phyloP scores from a whole-genome alignment of 2,888 invertebrate genomes.

The Punctoribates punctum region DNA sequence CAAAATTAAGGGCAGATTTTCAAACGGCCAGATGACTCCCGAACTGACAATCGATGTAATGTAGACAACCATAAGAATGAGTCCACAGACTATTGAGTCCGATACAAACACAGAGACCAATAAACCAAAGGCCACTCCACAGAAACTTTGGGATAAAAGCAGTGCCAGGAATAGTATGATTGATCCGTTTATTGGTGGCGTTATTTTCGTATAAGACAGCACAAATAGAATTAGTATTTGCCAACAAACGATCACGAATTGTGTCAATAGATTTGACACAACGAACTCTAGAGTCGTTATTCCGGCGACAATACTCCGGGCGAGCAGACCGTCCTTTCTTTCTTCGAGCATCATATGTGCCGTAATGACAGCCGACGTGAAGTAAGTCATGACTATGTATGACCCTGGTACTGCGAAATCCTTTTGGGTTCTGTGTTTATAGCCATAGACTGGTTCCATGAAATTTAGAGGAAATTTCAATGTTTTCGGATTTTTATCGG shows the following conservation, averaged over 20 bases:
- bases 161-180: constrained; percentile 75
- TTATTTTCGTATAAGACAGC: constrained; percentile 84
- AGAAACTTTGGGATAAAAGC: constrained; percentile 82
- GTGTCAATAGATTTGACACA: constrained; percentile 86
- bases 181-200: constrained; percentile 82
- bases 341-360: constrained; percentile 86
- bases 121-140: constrained; percentile 95
- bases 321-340: constrained; percentile 81
- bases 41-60: no score
- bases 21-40: constrained; percentile 94
- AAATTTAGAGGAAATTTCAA: background rate
- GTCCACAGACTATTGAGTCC: constrained; percentile 71
- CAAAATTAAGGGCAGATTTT: constrained; percentile 77
- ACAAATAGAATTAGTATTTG: constrained; percentile 76
- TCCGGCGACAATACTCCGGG: constrained; percentile 89
- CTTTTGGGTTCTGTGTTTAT: no score
- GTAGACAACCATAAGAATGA: no score
- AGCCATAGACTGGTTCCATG: no score
- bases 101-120: constrained; percentile 89
- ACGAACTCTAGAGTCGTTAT: constrained; percentile 86
- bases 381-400: constrained; percentile 78
- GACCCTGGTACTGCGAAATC: constrained; percentile 95
- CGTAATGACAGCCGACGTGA: constrained; percentile 88
- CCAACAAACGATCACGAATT: constrained; percentile 91
- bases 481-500: background rate